These are phyloP conservation scores for Dasyurus viverrinus DNA, from an alignment of 2,113 vertebrate genomes.

Conservation along the genomic window DNA sequence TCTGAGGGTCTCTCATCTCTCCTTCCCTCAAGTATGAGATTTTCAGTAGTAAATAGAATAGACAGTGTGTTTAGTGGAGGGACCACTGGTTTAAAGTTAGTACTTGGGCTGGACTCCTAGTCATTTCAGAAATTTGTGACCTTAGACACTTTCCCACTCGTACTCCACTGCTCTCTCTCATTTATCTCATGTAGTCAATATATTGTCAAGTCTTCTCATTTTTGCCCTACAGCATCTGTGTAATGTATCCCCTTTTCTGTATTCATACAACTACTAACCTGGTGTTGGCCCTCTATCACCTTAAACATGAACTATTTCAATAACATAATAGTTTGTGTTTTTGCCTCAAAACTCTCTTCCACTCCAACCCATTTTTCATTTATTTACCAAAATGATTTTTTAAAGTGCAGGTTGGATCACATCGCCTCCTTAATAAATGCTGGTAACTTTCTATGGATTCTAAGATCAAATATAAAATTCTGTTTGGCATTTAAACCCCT, in stretches of 20 bases:
- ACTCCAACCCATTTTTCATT: not conserved
- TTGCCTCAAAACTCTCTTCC: not conserved
- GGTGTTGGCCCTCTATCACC: not conserved
- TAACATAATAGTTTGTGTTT: not conserved
- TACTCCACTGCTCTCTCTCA: not conserved
- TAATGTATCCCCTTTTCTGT: not conserved
- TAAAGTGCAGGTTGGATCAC: not conserved
- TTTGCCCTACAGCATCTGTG: not conserved
- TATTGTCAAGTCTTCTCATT: not conserved
- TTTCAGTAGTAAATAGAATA: not conserved
- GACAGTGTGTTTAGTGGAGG: not conserved
- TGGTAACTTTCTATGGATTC: not conserved
- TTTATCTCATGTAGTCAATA: not conserved
- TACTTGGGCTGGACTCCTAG: not conserved
- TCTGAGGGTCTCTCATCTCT: not conserved
- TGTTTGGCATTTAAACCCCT: not conserved
- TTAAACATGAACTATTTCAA: not conserved
- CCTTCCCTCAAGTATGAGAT: not conserved
- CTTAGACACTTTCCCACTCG: not conserved
- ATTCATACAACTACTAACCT: not conserved
- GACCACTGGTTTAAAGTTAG: not conserved
- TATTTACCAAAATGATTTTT: not conserved
- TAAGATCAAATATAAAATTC: not conserved
- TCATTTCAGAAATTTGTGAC: slow-evolving; percentile 9
- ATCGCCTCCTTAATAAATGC: not conserved